Conservation (phyloP, 2,888 invertebrate species). For the Tipula confusa region DNA sequence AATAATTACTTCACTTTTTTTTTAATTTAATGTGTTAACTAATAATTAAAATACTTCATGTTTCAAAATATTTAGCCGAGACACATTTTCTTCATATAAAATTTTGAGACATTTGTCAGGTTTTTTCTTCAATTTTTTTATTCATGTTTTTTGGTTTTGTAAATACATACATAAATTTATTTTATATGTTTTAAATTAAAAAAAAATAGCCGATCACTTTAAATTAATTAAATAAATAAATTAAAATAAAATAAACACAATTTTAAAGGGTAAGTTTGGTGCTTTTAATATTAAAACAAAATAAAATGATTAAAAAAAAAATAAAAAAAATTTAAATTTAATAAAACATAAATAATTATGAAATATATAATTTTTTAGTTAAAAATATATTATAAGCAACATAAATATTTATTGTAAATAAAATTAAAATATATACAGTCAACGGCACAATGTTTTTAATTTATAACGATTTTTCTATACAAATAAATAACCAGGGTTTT, state of each 20-base stretch:
- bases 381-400: background rate
- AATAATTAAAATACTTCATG: background rate
- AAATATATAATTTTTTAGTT: constrained; percentile 3
- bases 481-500: constrained; percentile 25
- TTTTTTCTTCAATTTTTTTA: background rate
- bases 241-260: background rate
- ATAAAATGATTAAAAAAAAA: background rate
- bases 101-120: background rate
- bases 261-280: constrained; percentile 31
- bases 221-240: constrained; percentile 26
- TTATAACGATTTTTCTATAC: background rate
- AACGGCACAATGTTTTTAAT: constrained; percentile 1
- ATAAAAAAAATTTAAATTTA: background rate
- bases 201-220: background rate
- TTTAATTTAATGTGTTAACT: background rate
- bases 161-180: background rate
- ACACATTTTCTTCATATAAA: background rate
- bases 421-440: background rate
- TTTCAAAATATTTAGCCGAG: background rate
- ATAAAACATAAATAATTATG: background rate
- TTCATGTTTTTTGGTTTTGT: background rate
- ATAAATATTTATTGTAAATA: background rate
- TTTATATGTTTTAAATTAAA: background rate
- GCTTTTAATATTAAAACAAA: constrained; percentile 30
- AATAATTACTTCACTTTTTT: background rate